These are phyloP conservation scores for Anguilla rostrata DNA, from an alignment of 2,113 vertebrate genomes.

Conservation along the genomic window DNA sequence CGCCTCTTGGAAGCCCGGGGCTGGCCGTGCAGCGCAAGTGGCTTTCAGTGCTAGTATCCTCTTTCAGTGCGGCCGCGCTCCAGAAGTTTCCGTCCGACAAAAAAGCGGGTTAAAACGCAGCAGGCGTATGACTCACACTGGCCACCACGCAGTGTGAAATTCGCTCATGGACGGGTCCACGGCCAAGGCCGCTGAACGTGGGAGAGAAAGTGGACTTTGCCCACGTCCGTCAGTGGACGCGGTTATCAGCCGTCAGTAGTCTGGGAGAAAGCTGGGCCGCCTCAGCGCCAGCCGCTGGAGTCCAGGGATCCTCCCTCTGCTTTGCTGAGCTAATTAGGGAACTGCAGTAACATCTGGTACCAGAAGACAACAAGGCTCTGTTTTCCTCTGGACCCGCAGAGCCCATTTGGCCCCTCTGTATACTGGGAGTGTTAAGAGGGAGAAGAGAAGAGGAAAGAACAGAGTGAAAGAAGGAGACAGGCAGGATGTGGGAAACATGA, in stretches of 20 bases:
- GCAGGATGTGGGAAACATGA: conserved; percentile 49
- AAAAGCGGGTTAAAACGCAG: neutral
- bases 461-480: conserved; percentile 27
- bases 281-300: conserved; percentile 38
- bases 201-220: neutral
- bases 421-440: neutral
- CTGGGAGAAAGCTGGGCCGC: conserved; percentile 22
- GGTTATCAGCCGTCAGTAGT: conserved; percentile 1
- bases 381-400: conserved; percentile 20
- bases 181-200: neutral
- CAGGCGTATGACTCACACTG: neutral
- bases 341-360: conserved; percentile 65
- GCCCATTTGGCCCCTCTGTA: neutral
- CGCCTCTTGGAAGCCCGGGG: neutral
- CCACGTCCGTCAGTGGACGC: neutral
- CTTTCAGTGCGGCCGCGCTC: neutral
- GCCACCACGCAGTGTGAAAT: neutral
- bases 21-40: neutral
- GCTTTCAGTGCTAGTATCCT: neutral
- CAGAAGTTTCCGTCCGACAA: neutral
- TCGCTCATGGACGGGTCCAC: neutral
- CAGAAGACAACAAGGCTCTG: conserved; percentile 64
- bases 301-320: conserved; percentile 70
- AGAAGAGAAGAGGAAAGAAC: conserved; percentile 21
- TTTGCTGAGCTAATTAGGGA: conserved; percentile 70